Conservation (phyloP, 2,888 invertebrate species). For the Pinctada fucata region DNA sequence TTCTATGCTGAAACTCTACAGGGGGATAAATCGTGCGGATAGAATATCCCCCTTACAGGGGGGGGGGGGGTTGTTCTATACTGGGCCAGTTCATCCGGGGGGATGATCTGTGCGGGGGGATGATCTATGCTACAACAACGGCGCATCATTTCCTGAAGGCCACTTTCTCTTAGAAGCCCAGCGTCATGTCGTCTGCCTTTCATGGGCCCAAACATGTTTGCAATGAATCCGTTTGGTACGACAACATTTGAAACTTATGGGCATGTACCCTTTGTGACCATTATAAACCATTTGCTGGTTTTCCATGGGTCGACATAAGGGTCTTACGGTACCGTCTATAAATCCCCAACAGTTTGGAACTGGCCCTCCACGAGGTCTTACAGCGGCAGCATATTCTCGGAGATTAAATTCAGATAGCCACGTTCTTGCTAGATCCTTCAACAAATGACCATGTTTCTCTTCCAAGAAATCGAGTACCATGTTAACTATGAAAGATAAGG, state of each 20-base stretch:
- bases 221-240: conserved; percentile 33
- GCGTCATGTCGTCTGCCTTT: conserved; percentile 30
- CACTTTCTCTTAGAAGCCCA: conserved; percentile 31
- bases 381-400: conserved; percentile 9
- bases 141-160: conserved; percentile 1
- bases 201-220: conserved; percentile 33
- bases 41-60: too few relatives aligned
- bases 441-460: background rate
- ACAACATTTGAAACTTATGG: conserved; percentile 19
- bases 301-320: conserved; percentile 29
- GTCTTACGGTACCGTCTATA: too few relatives aligned
- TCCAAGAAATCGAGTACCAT: background rate
- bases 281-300: conserved; percentile 18
- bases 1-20: too few relatives aligned
- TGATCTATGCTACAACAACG: too few relatives aligned
- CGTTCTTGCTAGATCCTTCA: background rate
- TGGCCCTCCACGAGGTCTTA: too few relatives aligned
- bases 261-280: conserved; percentile 31
- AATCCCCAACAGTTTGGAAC: too few relatives aligned
- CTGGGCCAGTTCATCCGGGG: too few relatives aligned
- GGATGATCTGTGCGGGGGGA: too few relatives aligned
- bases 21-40: too few relatives aligned
- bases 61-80: too few relatives aligned
- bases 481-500: too few relatives aligned
- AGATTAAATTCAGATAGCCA: conserved; percentile 6